phyloP scores from a whole-genome alignment of 1,140 invertebrate genomes.

The Drosophila cardini region DNA sequence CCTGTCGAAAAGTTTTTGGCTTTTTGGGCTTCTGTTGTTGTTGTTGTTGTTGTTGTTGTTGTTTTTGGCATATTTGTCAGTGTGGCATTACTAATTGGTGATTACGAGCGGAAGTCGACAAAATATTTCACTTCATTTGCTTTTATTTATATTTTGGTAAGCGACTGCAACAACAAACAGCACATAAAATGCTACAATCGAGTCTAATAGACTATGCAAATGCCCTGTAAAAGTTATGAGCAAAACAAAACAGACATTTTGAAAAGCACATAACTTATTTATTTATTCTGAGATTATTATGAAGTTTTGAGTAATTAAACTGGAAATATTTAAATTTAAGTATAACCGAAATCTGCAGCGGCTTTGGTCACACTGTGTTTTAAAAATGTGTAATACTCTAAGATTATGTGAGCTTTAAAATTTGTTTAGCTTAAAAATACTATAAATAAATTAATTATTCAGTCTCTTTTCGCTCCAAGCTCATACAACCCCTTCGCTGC shows the following conservation, averaged over 20 bases:
- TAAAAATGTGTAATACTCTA: too few species aligned
- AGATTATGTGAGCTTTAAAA: too few species aligned
- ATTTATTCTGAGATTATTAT: too few species aligned
- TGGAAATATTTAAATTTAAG: too few species aligned
- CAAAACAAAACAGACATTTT: neutral
- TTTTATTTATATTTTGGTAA: constrained; percentile 76
- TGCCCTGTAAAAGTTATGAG: neutral
- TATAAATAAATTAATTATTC: too few species aligned
- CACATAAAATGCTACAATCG: neutral
- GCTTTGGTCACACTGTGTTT: too few species aligned
- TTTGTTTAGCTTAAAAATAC: too few species aligned
- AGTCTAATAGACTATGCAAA: neutral
- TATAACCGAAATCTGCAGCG: too few species aligned
- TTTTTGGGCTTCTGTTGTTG: constrained; percentile 33
- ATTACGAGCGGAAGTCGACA: constrained; percentile 84
- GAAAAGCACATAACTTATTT: neutral
- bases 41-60: constrained; percentile 17
- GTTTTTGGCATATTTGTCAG: constrained; percentile 78
- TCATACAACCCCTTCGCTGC: neutral
- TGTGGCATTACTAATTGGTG: constrained; percentile 84
- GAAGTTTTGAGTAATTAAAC: too few species aligned
- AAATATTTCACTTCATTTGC: constrained; percentile 79
- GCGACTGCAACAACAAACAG: constrained; percentile 1
- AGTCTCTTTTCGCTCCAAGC: too few species aligned
- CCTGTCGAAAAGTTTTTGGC: constrained; percentile 31